These are phyloP conservation scores for Desmophyllum pertusum DNA, from an alignment of 92 coral and sea anemone genomes.

Conservation along the genomic window DNA sequence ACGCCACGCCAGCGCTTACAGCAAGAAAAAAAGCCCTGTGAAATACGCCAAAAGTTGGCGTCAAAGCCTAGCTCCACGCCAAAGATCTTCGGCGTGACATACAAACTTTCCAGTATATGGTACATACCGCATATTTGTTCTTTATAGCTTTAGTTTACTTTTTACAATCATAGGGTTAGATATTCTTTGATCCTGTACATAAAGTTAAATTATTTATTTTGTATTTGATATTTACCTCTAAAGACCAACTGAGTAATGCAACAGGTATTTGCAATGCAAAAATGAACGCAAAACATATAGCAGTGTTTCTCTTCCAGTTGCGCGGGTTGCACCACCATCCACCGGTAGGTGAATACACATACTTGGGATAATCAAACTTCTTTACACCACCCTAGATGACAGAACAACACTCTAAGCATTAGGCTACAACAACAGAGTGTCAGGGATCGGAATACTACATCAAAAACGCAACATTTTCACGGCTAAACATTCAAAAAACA, in stretches of 20 bases:
- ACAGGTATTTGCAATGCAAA: constrained; percentile 82
- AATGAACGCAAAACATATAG: constrained; percentile 76
- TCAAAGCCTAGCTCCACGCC: too few species aligned
- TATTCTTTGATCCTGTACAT: background rate
- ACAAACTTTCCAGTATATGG: too few species aligned
- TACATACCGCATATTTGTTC: too few species aligned
- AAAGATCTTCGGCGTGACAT: too few species aligned
- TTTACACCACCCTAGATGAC: constrained; percentile 86
- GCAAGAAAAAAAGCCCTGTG: too few species aligned
- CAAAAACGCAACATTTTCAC: background rate
- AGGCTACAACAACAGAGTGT: background rate
- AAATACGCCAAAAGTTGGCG: too few species aligned
- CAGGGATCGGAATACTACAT: background rate
- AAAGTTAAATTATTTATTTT: background rate
- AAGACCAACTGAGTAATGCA: constrained; percentile 81
- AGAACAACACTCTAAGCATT: background rate
- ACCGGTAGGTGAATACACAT: constrained; percentile 99
- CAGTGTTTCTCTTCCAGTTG: constrained; percentile 97
- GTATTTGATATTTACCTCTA: constrained; percentile 74
- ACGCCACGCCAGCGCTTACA: too few species aligned
- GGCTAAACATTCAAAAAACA: background rate
- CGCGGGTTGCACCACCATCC: constrained; percentile 99
- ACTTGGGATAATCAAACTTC: constrained; percentile 97
- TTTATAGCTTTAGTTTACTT: too few species aligned
- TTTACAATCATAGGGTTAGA: too few species aligned